phyloP scores from a whole-genome alignment of 2,113 vertebrate species.

The Alethe castanea region DNA sequence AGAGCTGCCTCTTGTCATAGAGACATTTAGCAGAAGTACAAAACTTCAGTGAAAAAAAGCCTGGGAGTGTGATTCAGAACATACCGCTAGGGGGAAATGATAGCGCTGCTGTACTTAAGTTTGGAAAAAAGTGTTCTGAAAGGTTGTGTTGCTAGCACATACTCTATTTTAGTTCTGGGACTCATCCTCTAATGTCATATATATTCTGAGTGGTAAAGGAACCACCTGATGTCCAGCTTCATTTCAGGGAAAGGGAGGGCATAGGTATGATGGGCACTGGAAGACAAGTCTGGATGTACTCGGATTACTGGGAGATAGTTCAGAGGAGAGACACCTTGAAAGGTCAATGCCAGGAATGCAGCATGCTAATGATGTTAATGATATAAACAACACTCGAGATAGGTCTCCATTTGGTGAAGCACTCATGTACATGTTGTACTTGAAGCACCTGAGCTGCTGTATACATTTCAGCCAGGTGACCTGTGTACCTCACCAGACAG shows the following conservation, averaged over 20 bases:
- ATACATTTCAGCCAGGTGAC: conserved; percentile 32
- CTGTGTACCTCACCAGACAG: neutral
- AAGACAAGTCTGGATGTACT: conserved; percentile 34
- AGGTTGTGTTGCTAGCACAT: conserved; percentile 41
- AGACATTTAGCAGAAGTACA: neutral
- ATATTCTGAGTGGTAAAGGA: conserved; percentile 42
- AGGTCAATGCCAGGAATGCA: conserved; percentile 33
- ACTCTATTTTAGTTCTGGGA: conserved; percentile 51
- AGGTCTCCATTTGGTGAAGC: neutral
- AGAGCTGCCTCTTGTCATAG: neutral
- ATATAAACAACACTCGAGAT: neutral
- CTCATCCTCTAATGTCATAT: conserved; percentile 44
- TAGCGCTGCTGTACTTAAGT: neutral
- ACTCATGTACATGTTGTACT: neutral
- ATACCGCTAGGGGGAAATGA: neutral
- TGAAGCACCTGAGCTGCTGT: conserved; percentile 23
- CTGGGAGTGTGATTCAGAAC: neutral
- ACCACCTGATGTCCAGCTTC: conserved; percentile 56
- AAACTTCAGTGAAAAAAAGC: neutral
- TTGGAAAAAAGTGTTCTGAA: conserved; percentile 44
- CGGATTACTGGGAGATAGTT: conserved; percentile 35
- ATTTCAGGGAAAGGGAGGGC: conserved; percentile 62
- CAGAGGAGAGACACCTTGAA: conserved; percentile 54
- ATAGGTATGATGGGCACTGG: conserved; percentile 37
- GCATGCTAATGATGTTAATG: conserved; percentile 25